Conservation (phyloP, 2,888 invertebrate species). For the Coelopa pilipes region DNA sequence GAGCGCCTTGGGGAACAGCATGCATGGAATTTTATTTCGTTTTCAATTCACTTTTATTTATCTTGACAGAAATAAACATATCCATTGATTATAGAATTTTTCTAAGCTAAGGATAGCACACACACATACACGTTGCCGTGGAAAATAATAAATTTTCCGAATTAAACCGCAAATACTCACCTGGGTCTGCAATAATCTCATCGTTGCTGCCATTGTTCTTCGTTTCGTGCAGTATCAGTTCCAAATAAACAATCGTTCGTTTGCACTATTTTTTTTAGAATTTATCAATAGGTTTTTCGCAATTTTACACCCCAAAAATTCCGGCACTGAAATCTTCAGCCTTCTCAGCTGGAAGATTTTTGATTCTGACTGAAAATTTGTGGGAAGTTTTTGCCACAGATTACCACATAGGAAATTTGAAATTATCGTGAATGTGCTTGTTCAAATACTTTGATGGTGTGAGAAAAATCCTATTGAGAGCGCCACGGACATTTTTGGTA, state of each 20-base stretch:
- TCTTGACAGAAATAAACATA: conserved; percentile 1
- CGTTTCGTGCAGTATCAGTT: not conserved
- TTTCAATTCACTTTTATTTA: not conserved
- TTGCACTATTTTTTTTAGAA: conserved; percentile 9
- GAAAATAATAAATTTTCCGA: conserved; percentile 6
- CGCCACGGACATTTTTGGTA: no score
- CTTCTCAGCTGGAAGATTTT: conserved; percentile 68
- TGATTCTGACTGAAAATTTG: conserved; percentile 55
- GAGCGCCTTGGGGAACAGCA: not conserved
- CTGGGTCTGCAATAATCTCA: conserved; percentile 61
- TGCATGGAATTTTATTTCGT: not conserved
- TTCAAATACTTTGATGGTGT: no score
- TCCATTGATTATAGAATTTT: not conserved
- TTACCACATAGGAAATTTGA: conserved; percentile 14
- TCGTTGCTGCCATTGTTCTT: conserved; percentile 58
- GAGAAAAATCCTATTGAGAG: no score
- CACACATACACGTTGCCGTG: conserved; percentile 10
- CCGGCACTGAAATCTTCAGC: conserved; percentile 64
- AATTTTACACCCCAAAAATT: conserved; percentile 38
- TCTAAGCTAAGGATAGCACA: not conserved
- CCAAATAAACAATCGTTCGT: not conserved
- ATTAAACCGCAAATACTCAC: conserved; percentile 49
- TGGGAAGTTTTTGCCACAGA: not conserved
- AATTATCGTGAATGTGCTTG: no score
- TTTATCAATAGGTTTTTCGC: not conserved